phyloP scores from a whole-genome alignment of 2,113 vertebrate species.

The Rutilus rutilus region DNA sequence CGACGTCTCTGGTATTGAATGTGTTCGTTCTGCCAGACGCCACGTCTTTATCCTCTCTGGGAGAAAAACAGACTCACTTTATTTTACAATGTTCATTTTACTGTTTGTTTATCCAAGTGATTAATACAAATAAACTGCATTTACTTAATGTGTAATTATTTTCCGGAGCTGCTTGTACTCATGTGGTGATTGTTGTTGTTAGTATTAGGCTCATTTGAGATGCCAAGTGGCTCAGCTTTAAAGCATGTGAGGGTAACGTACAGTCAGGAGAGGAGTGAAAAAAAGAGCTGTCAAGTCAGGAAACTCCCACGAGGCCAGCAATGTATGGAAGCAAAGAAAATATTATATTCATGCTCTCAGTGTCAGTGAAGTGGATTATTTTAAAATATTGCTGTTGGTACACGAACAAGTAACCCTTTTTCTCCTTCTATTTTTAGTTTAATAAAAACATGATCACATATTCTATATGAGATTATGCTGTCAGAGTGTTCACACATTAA shows the following conservation, averaged over 20 bases:
- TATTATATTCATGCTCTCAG: neutral
- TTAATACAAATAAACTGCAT: neutral
- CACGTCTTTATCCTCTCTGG: neutral
- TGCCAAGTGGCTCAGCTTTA: neutral
- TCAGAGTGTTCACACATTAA: neutral
- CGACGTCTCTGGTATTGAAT: slow-evolving; percentile 4
- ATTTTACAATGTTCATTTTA: neutral
- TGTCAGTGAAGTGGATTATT: neutral
- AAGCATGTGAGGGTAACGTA: neutral
- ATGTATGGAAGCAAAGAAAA: neutral
- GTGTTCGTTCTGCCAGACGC: neutral
- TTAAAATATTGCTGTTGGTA: neutral
- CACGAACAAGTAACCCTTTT: neutral
- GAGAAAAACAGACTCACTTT: neutral
- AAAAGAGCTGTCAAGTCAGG: neutral
- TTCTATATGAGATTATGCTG: neutral
- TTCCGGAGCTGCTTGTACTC: neutral
- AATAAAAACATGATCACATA: neutral
- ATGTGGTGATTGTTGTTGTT: neutral
- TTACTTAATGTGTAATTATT: neutral
- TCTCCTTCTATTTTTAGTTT: neutral
- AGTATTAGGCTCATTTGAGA: neutral
- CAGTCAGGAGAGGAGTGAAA: neutral
- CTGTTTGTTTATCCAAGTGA: neutral
- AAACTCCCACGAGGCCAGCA: neutral